Conservation (phyloP, 1,140 invertebrate genomes). For the Phthorimaea operculella region DNA sequence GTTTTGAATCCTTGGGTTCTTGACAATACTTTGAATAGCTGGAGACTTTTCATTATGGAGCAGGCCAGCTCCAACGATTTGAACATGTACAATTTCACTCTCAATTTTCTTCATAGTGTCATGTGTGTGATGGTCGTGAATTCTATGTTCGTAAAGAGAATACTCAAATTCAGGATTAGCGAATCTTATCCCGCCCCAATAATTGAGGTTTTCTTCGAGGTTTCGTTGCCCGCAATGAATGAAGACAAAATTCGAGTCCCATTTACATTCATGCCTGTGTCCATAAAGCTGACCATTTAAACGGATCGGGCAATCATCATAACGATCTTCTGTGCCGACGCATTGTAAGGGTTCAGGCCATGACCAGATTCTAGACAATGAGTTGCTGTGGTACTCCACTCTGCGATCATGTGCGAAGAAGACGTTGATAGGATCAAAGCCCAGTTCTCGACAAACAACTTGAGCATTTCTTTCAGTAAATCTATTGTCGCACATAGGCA, state of each 20-base stretch:
- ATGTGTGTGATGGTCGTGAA: constrained; percentile 84
- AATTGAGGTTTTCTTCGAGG: constrained; percentile 75
- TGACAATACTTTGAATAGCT: constrained; percentile 89
- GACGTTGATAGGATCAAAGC: constrained; percentile 88
- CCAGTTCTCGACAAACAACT: constrained; percentile 95
- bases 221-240: constrained; percentile 89
- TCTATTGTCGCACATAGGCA: constrained; percentile 94
- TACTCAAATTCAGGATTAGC: constrained; percentile 90
- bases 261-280: constrained; percentile 84
- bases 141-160: constrained; percentile 81
- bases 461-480: constrained; percentile 96
- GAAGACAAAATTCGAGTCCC: constrained; percentile 93
- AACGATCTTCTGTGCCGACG: constrained; percentile 82
- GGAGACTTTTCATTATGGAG: constrained; percentile 95
- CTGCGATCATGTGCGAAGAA: constrained; percentile 83
- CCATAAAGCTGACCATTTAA: constrained; percentile 91
- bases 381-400: constrained; percentile 87
- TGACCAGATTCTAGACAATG: constrained; percentile 85
- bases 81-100: constrained; percentile 84
- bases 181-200: constrained; percentile 98
- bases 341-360: constrained; percentile 95
- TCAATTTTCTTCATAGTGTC: constrained; percentile 74
- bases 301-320: constrained; percentile 90
- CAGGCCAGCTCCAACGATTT: constrained; percentile 95
- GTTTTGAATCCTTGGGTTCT: constrained; percentile 83